Conservation (phyloP, 1,140 invertebrate genomes). For the Aleiodes sp. region DNA sequence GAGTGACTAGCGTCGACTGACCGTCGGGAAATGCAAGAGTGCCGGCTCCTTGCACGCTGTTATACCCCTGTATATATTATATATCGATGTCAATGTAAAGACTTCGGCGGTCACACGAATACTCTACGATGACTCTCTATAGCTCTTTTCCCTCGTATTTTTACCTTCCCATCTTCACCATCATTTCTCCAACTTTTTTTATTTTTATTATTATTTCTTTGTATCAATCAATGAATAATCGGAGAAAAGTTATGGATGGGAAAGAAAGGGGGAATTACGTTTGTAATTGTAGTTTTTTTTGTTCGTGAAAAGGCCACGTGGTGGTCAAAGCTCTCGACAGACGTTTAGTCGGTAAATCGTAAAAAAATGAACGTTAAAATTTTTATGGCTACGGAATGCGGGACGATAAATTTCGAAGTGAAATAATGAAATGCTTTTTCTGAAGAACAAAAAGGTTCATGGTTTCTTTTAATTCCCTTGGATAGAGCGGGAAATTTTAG, state of each 20-base stretch:
- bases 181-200: too few species aligned
- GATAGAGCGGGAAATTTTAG: too few species aligned
- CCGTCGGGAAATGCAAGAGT: background rate
- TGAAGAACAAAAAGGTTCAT: too few species aligned
- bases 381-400: background rate
- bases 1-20: constrained; percentile 14
- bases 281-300: constrained; percentile 34
- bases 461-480: too few species aligned
- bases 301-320: constrained; percentile 43
- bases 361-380: background rate
- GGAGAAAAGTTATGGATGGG: too few species aligned
- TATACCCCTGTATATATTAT: background rate
- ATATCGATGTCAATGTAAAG: constrained; percentile 30
- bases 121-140: background rate
- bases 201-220: too few species aligned
- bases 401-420: too few species aligned
- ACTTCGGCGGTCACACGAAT: background rate
- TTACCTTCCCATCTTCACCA: background rate
- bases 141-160: background rate
- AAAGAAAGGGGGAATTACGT: constrained; percentile 26
- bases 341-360: background rate
- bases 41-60: constrained; percentile 1
- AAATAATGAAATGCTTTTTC: too few species aligned
- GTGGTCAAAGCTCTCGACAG: constrained; percentile 44
- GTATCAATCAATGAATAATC: too few species aligned